Evolutionary conservation across 2,888 invertebrate genomes (phyloP), one percentile per base, ranked within the genome.

Genomic region (Brassicogethes aeneus): DNA sequence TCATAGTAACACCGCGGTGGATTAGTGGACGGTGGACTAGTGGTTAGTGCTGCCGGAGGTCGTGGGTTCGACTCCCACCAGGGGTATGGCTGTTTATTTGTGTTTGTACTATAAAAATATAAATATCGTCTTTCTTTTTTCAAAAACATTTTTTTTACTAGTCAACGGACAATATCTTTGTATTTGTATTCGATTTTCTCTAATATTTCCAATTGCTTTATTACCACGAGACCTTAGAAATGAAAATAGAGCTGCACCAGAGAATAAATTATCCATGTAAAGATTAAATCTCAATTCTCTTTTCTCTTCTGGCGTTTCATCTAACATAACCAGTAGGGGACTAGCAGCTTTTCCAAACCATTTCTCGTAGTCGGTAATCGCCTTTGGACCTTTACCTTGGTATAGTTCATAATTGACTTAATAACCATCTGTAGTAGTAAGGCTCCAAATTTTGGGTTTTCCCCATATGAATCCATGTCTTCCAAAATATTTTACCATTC

Each of bases 401-500:
- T 39, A 39, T 13, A 39, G 7, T 10, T 39, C 33, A 31, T 31
- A 42, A 33, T 42, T 33, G 13, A 42, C 15, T 14, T 40, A 13
- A 17, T 40, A 43, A 23, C 37, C 40, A 23, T 36, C 30, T n/a
- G 15, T 32, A 15, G 32, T 15, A 16, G 35, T 36, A n/a, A 42
- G 10, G n/a, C 23, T 23, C 37, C 40, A 43, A 31, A 43, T 40
- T 40, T 43, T 43, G 13, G 52, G 54, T 37, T 55, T 55, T 15
- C 53, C 55, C 30, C 48, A 47, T 14, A 55, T 54, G 36, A 46
- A 52, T 23, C 46, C 42, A 36, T 53, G 51, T 29, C 45, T 35
- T 7, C 51, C 52, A 38, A 41, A 56, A 45, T 53, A 56, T 40
- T 44, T 39, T 0, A 54, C 41, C 51, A 54, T 53, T 30, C 42